Percentiles rank a stretch among this genome's conserved stretches.
Evolutionary conservation across 2,113 vertebrate genomes (phyloP).

Genomic region (Misgurnus mizolepis): DNA sequence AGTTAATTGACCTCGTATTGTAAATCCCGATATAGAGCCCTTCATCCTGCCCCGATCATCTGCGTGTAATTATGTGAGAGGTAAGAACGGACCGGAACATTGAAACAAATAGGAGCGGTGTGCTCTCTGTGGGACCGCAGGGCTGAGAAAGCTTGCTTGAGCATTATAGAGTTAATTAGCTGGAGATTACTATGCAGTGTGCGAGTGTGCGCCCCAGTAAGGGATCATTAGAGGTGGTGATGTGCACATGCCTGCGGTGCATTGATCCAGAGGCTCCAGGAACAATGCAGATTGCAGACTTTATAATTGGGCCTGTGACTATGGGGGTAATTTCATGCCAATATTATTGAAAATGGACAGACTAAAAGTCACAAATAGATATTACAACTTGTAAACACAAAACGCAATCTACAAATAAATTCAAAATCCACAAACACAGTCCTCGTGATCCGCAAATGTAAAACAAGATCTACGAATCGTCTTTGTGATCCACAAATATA

Average conservation of each 20-base stretch:
- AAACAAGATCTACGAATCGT: no score
- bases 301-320: slow-evolving; percentile 78
- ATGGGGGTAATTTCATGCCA: no score
- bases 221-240: slow-evolving; percentile 84
- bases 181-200: slow-evolving; percentile 85
- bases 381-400: no score
- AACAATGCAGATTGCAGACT: slow-evolving; percentile 81
- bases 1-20: slow-evolving; percentile 64
- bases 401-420: no score
- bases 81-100: slow-evolving; percentile 69
- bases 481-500: no score
- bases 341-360: no score
- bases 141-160: slow-evolving; percentile 78
- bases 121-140: slow-evolving; percentile 75
- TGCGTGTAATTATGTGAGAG: slow-evolving; percentile 74
- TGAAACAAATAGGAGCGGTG: slow-evolving; percentile 78
- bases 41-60: slow-evolving; percentile 70
- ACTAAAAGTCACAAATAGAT: no score
- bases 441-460: no score
- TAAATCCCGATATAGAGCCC: slow-evolving; percentile 59
- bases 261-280: slow-evolving; percentile 79
- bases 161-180: slow-evolving; percentile 84
- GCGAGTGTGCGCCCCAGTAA: slow-evolving; percentile 82
- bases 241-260: slow-evolving; percentile 82
- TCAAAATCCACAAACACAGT: no score